Evolutionary conservation across 2,888 invertebrate genomes (phyloP).

Genomic region (Napeogenes sylphis): DNA sequence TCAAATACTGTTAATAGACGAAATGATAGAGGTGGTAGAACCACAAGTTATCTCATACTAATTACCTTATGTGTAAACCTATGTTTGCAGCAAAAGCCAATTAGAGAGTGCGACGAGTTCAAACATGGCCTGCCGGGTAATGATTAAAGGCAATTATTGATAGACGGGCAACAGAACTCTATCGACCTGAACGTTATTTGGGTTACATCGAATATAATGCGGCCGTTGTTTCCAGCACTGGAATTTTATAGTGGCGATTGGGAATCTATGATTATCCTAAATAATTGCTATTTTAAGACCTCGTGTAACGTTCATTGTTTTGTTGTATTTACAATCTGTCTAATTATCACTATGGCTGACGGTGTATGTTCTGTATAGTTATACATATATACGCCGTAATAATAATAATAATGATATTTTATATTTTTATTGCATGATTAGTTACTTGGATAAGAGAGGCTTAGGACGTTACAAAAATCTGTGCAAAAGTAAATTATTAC

Average conservation of each 20-base stretch:
- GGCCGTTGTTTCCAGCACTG: not conserved
- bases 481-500: constrained; percentile 28
- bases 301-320: too few relatives aligned
- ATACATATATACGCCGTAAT: too few relatives aligned
- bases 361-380: too few relatives aligned
- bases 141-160: constrained; percentile 53
- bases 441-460: constrained; percentile 12
- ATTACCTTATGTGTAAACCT: constrained; percentile 29
- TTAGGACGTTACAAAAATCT: constrained; percentile 23
- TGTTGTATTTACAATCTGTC: too few relatives aligned
- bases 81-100: constrained; percentile 35
- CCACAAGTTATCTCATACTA: constrained; percentile 20
- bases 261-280: not conserved
- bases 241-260: constrained; percentile 2
- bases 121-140: constrained; percentile 43
- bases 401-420: too few relatives aligned
- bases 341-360: too few relatives aligned
- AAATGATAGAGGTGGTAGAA: constrained; percentile 7
- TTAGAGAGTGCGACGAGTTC: constrained; percentile 36
- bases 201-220: constrained; percentile 2
- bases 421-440: not conserved
- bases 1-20: constrained; percentile 6
- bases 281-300: too few relatives aligned
- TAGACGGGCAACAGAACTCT: constrained; percentile 29
- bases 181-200: constrained; percentile 1